These are phyloP conservation scores for Mustela erminea DNA, from an alignment of 2,797 vertebrate genomes.

Conservation along the genomic window DNA sequence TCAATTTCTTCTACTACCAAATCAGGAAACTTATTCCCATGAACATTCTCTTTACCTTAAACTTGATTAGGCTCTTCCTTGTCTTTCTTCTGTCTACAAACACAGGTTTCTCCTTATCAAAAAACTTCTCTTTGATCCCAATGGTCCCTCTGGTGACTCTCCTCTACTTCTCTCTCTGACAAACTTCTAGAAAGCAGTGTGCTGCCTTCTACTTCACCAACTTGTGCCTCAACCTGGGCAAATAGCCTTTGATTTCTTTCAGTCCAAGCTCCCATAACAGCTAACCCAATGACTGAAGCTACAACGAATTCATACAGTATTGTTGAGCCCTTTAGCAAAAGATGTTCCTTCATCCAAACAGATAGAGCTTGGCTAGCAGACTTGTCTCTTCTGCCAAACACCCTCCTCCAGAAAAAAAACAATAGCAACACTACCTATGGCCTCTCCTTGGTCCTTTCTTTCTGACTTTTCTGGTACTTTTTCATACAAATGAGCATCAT, in stretches of 20 bases:
- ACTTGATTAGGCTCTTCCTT: background rate
- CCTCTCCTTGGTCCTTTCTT: background rate
- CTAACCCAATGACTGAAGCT: background rate
- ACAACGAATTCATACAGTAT: background rate
- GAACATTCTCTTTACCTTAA: background rate
- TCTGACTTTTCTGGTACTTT: background rate
- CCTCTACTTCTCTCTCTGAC: background rate
- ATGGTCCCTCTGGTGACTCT: background rate
- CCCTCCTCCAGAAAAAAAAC: background rate
- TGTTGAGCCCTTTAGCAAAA: background rate
- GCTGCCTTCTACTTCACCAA: background rate
- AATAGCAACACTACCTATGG: background rate
- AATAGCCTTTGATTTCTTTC: background rate
- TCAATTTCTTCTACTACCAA: background rate
- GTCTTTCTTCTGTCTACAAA: background rate
- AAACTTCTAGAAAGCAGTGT: background rate
- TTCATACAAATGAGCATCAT: background rate
- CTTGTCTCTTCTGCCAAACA: background rate
- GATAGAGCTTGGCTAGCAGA: background rate
- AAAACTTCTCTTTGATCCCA: background rate
- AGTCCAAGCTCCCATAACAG: background rate
- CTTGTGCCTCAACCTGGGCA: background rate
- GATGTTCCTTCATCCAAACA: background rate
- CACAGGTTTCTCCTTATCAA: background rate
- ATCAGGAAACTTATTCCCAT: background rate